Percentiles rank a stretch among this genome's conserved stretches.
These are phyloP conservation scores for Nycticorax nycticorax DNA, from an alignment of 2,113 vertebrate genomes.

Conservation along the genomic window DNA sequence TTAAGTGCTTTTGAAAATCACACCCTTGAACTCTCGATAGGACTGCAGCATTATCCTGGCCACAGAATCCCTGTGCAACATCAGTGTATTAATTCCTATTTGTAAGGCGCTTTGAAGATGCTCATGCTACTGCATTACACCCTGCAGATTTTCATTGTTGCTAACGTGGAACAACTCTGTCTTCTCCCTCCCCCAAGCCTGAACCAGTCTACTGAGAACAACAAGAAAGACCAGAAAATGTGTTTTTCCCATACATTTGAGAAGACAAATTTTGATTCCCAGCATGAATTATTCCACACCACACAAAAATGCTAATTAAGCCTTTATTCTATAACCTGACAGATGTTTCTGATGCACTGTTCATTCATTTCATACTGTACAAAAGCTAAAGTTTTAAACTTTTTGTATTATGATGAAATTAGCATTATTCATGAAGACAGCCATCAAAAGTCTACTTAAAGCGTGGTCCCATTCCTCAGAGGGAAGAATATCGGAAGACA, in stretches of 20 bases:
- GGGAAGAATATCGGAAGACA: neutral
- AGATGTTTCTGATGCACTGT: conserved; percentile 64
- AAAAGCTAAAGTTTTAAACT: conserved; percentile 63
- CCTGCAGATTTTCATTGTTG: conserved; percentile 21
- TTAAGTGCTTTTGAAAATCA: conserved; percentile 23
- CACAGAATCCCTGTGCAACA: neutral
- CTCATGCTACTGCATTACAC: neutral
- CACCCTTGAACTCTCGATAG: neutral
- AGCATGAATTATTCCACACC: conserved; percentile 65
- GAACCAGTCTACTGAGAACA: neutral
- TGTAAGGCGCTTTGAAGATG: conserved; percentile 28
- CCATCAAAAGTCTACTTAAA: conserved; percentile 40
- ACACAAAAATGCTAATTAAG: conserved; percentile 66
- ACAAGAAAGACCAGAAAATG: conserved; percentile 34
- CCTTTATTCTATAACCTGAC: conserved; percentile 68
- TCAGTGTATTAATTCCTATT: neutral
- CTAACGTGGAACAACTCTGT: neutral
- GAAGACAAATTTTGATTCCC: conserved; percentile 50
- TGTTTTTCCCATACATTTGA: conserved; percentile 30
- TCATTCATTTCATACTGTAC: conserved; percentile 45
- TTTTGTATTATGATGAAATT: conserved; percentile 1
- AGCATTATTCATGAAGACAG: conserved; percentile 63
- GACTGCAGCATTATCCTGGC: neutral
- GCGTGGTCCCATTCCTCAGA: neutral
- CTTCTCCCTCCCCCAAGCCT: neutral